phyloP scores from a whole-genome alignment of 92 coral and sea anemone genomes.

The Porites lobata region DNA sequence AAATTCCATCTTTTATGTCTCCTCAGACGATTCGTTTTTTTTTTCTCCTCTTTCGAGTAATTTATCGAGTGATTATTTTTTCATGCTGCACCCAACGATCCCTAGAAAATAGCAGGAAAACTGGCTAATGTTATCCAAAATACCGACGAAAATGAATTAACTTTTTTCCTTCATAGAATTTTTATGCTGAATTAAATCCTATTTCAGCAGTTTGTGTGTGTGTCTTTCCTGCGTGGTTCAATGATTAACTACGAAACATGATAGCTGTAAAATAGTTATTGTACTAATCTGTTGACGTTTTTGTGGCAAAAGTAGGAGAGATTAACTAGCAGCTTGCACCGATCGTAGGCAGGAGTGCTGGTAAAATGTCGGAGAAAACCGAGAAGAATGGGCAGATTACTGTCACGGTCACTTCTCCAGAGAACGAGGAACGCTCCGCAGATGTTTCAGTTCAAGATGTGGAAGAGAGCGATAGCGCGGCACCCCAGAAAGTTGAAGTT shows the following conservation, averaged over 20 bases:
- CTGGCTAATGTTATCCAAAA: too few species aligned
- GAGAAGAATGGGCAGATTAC: constrained; percentile 9
- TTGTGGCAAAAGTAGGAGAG: background rate
- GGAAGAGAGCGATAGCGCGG: background rate
- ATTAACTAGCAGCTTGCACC: constrained; percentile 9
- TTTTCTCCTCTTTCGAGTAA: too few species aligned
- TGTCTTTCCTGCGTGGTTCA: too few species aligned
- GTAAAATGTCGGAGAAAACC: constrained; percentile 25
- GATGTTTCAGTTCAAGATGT: background rate
- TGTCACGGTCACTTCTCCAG: constrained; percentile 20
- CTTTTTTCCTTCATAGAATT: too few species aligned
- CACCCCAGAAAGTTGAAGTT: background rate
- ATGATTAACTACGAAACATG: background rate
- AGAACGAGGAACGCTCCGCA: background rate
- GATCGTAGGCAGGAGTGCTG: constrained; percentile 21
- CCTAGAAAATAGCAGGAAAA: too few species aligned
- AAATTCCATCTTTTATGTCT: too few species aligned
- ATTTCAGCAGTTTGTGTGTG: too few species aligned
- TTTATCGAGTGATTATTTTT: too few species aligned
- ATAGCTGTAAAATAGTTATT: background rate
- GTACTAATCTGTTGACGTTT: background rate
- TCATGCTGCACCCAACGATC: too few species aligned
- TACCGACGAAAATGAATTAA: too few species aligned
- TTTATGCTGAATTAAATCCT: too few species aligned
- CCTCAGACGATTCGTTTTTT: too few species aligned